Base-by-base conservation (phyloP, 2,113 vertebrate genomes). In the Dromiciops gliroides region DNA sequence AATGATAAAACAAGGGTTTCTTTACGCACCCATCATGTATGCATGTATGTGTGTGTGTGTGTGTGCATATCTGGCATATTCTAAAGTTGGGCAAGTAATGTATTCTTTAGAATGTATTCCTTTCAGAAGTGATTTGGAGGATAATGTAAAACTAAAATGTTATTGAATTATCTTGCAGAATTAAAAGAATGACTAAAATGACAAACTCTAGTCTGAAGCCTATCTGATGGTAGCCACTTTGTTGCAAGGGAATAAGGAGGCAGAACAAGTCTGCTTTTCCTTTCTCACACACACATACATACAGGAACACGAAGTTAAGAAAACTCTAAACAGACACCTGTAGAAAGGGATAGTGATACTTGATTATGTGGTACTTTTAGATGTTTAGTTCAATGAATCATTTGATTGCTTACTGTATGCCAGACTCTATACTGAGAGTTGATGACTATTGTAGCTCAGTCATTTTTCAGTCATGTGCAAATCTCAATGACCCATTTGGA, bases 1-100 rank as follows among this genome's bases (percentile, higher is more conserved):
- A 95, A 95, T 96, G 96, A 97, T 95, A 92, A 95, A 97, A 88
- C 75, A 89, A 89, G 24, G 22, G 90, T 93, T 37, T 31, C 2
- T 89, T 90, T 12, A n/a, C n/a, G n/a, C n/a, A n/a, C 8, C 0
- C 47, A 3, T 94, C 90, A 98, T 94, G 19, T 94, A 91, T 91
- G 91, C n/a, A n/a, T n/a, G n/a, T n/a, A n/a, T n/a, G n/a, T n/a
- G n/a, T n/a, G n/a, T n/a, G n/a, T n/a, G n/a, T n/a, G n/a, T n/a
- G n/a, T n/a, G n/a, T n/a, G n/a, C n/a, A n/a, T 8, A 89, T 92
- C 96, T 97, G 90, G 3, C 75, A 92, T 95, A 90, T 47, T 44
- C 4, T 51, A 31, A 90, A 37, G 4, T 50, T 25, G 91, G 0
- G 2, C 9, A 52, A 97, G 91, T 16, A 0, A 1, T 96, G 95